Evolutionary conservation across 2,113 vertebrate genomes (phyloP).

Genomic region (Dunckerocampus dactyliophorus): DNA sequence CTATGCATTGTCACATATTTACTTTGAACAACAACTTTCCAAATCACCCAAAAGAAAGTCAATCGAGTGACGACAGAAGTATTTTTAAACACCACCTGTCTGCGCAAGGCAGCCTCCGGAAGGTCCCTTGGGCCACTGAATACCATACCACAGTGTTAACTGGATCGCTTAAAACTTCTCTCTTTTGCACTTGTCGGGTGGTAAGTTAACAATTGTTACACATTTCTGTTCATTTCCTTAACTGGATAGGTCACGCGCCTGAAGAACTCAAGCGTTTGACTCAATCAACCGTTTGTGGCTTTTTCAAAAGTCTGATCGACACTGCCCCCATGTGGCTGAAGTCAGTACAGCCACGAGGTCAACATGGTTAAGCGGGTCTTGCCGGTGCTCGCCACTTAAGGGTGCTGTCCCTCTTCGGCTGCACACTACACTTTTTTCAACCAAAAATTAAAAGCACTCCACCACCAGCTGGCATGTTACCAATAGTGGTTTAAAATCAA

Average conservation of each 20-base stretch:
- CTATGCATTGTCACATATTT: neutral
- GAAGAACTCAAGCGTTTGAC: neutral
- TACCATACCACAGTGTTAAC: constrained; percentile 50
- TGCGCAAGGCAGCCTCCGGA: neutral
- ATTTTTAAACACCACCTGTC: constrained; percentile 66
- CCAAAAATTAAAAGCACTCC: too few species aligned
- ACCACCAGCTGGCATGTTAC: too few species aligned
- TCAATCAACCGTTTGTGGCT: neutral
- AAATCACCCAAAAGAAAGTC: constrained; percentile 15
- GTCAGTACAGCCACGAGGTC: neutral
- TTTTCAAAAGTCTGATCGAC: constrained; percentile 2
- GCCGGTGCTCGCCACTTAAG: too few species aligned
- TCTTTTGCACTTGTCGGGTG: neutral
- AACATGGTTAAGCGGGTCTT: too few species aligned
- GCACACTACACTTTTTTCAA: too few species aligned
- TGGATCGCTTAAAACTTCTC: neutral
- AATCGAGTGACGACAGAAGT: constrained; percentile 33
- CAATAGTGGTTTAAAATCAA: too few species aligned
- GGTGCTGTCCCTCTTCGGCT: too few species aligned
- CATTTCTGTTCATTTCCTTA: neutral
- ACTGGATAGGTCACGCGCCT: neutral
- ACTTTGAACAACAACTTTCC: neutral
- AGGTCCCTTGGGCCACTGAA: constrained; percentile 32
- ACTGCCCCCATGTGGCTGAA: constrained; percentile 38
- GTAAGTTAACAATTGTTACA: too few species aligned